phyloP scores from a whole-genome alignment of 64 coral and sea anemone species.

The Stichodactyla mertensii region DNA sequence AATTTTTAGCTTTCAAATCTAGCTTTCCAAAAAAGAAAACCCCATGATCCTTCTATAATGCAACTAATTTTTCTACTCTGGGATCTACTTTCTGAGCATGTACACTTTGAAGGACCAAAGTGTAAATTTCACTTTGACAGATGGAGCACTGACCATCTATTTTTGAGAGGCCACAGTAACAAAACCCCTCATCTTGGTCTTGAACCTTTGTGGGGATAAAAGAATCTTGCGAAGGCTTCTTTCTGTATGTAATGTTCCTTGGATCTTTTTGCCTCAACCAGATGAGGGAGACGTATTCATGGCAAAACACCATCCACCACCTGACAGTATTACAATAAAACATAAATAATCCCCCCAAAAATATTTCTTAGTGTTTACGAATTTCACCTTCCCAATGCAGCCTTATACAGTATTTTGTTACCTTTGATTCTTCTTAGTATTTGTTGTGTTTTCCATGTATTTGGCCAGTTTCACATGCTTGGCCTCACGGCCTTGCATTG shows the following conservation, averaged over 20 bases:
- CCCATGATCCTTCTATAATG: background rate
- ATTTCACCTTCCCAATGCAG: no score
- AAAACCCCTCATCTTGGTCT: constrained; percentile 23
- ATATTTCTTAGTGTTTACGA: no score
- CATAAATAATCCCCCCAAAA: no score
- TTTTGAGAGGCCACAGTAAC: constrained; percentile 46
- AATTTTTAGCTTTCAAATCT: no score
- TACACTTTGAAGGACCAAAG: constrained; percentile 21
- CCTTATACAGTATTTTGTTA: constrained; percentile 2
- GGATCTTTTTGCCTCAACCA: constrained; percentile 52
- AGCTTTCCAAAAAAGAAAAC: no score
- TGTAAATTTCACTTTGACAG: background rate
- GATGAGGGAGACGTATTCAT: constrained; percentile 42
- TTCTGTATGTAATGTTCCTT: constrained; percentile 49
- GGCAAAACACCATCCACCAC: constrained; percentile 53
- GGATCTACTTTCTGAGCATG: constrained; percentile 1
- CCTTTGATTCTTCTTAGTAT: constrained; percentile 6
- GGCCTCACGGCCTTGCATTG: constrained; percentile 42
- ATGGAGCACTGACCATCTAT: constrained; percentile 13
- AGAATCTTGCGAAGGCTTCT: constrained; percentile 32
- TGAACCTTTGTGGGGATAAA: constrained; percentile 35
- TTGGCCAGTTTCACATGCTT: constrained; percentile 45
- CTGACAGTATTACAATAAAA: background rate
- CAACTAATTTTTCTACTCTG: background rate
- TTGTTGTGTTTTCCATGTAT: constrained; percentile 43